Base-by-base conservation (phyloP, 2,888 invertebrate species). In the Ennomos erosarius region DNA sequence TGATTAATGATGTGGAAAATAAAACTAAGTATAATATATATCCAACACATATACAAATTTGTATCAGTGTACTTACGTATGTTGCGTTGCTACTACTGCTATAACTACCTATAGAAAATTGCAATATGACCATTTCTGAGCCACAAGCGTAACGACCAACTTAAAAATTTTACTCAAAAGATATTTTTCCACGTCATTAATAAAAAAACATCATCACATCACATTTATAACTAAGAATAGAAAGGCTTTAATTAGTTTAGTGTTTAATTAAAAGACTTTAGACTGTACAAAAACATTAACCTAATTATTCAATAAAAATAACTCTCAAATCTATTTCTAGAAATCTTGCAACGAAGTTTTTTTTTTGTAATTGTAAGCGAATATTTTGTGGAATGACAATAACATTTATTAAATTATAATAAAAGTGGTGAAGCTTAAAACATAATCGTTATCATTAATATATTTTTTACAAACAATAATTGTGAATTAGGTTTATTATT, bases 161-260 rank as follows among this genome's bases (percentile, higher is more conserved):
- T 33, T 58, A 59, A 46, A 53, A 10, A 51, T 43, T 55, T 33
- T 52, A 50, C 42, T 61, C 9, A 5, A n/a, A 26, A 26, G 1
- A n/a, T 44, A 37, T 34, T 53, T 45, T 45, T 34, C 12, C 47
- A 36, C 11, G 16, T 33, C 38, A 38, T 11, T 1, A 26, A 13
- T 39, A 9, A 38, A 13, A 38, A 37, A 9, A 35, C 13, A 39
- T 16, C 43, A 43, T 33, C 16, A 36, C 33, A 50, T 69, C 62
- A 64, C 74, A 69, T 70, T 68, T 78, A 82, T 69, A 69, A 68
- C 64, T 88, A 88, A 87, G 80, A 12, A 88, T 90, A 89, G 90
- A 83, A 85, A 61, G 85, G 90, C 90, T 91, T 91, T 91, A 91
- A 91, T 70, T 91, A 91, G 90, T 81, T 90, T 90, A 90, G 90